Evolutionary conservation across 2,797 vertebrate species (phyloP), one percentile per base, ranked within the genome.

Genomic region (Pipistrellus pygmaeus): DNA sequence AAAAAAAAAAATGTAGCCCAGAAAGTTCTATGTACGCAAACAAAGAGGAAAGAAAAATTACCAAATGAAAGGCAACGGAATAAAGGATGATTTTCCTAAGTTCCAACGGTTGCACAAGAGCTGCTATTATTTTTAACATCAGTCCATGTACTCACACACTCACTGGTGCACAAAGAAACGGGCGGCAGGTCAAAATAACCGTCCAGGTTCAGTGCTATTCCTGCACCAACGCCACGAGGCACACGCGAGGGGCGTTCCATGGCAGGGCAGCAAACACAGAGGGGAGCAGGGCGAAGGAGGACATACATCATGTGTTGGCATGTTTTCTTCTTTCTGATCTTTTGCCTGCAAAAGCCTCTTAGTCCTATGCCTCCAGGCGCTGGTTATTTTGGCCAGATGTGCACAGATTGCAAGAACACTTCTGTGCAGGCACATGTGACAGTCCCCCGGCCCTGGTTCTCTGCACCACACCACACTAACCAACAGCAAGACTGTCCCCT

Each of bases 281-380:
- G 0, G 27, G 41, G n/a, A 78, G 44, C 12, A 27, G 38, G 72
- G n/a, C 69, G 72, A 55, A 80, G 66, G 27, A 64, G 23, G 38
- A 41, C 14, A 27, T 1, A 25, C 17, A 53, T 18, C 25, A 51
- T 0, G 10, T 13, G 25, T 41, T 51, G 15, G 15, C 88, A 38
- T 2, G 13, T 46, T 90, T 69, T 46, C 55, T 81, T 44, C 15
- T 55, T 86, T 80, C 84, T 90, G 14, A 82, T 84, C 38, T 93
- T 78, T 32, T 21, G 53, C 84, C 93, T 76, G 68, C 71, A 94
- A 75, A 60, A 76, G 48, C 68, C 53, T 84, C 21, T 71, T 15
- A 15, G 66, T 51, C 18, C 51, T 68, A 25, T 41, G 38, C 51
- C 83, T 55, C 14, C 18, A 55, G 68, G 72, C 4, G 60, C 38